Evolutionary conservation across 30 jellyfish, hydroid and myxozoan genomes (phyloP).

Genomic region (Chrysaora quinquecirrha): DNA sequence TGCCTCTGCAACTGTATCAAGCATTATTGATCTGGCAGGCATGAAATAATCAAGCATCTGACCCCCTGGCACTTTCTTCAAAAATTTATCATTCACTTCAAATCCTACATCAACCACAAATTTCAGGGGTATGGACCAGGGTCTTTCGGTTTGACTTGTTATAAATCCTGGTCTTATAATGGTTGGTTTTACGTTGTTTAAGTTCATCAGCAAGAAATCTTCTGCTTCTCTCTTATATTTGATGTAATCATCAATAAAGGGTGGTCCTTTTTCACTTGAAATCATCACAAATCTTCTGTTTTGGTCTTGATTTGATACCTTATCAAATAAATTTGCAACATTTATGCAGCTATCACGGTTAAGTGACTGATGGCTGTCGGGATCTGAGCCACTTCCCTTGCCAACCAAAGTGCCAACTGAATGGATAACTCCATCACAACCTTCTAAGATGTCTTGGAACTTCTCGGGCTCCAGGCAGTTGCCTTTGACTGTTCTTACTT

Average conservation of each 20-base stretch:
- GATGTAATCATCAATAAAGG: slow-evolving; percentile 65
- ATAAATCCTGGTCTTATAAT: slow-evolving; percentile 64
- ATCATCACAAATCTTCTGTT: slow-evolving; percentile 58
- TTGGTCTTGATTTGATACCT: slow-evolving; percentile 40
- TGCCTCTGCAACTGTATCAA: slow-evolving; percentile 74
- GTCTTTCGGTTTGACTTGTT: slow-evolving; percentile 49
- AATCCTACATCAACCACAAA: slow-evolving; percentile 56
- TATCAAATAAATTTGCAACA: slow-evolving; percentile 60
- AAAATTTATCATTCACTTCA: slow-evolving; percentile 44
- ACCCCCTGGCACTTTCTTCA: slow-evolving; percentile 66
- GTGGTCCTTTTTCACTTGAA: slow-evolving; percentile 78
- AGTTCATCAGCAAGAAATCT: slow-evolving; percentile 28
- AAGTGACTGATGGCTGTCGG: slow-evolving; percentile 69
- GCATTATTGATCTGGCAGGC: slow-evolving; percentile 63
- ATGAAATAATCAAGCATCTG: slow-evolving; percentile 55
- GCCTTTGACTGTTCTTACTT: slow-evolving; percentile 44
- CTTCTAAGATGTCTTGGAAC: slow-evolving; percentile 52
- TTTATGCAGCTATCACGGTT: slow-evolving; percentile 69
- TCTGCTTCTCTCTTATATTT: slow-evolving; percentile 59
- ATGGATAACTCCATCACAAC: slow-evolving; percentile 66
- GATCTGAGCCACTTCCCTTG: slow-evolving; percentile 71
- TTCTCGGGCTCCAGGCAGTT: slow-evolving; percentile 64
- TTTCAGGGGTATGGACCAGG: slow-evolving; percentile 72
- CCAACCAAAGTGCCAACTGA: slow-evolving; percentile 70
- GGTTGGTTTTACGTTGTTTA: slow-evolving; percentile 35